Evolutionary conservation across 2,113 vertebrate genomes (phyloP), one percentile per base, ranked within the genome.

Genomic region (Ptilonorhynchus violaceus): DNA sequence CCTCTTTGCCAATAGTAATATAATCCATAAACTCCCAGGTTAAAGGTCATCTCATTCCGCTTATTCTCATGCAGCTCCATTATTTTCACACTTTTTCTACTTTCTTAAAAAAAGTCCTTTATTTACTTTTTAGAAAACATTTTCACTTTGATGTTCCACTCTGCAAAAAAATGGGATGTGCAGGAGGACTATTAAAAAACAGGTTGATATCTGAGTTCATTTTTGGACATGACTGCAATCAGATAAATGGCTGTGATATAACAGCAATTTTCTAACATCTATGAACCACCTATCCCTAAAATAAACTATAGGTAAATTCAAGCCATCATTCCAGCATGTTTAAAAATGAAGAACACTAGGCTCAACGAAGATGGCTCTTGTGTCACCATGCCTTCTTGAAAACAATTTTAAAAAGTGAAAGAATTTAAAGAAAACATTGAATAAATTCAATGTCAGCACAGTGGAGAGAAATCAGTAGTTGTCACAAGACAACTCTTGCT

Each of bases 211-310:
- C 24, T 3, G 11, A 56, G 8, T 42, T 96, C 52, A 15, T 81
- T 80, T 96, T 50, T 81, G 28, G 42, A 81, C 55, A 78, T 28
- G 8, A 52, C 5, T 84, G 15, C 20, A 58, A n/a, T 66, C 14
- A 73, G 33, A 19, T 68, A 80, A 79, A 62, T 80, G 27, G 10
- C 63, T 66, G 44, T 59, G n/a, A 77, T 50, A 88, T 88, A 85
- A 28, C 0, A 19, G 13, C 27, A 30, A 3, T 79, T 59, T 88
- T 63, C 35, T 47, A 79, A 60, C 11, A 74, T 11, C 27, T 70
- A 23, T 6, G 11, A 67, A 27, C 4, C 2, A 20, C 4, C 7
- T 14, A 7, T 4, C 8, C 22, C 49, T 1, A 11, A 39, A 66
- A 81, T 39, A 75, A 33, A 2, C 18, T 13, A 17, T 1, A 56